These are phyloP conservation scores for Pecten maximus DNA, from an alignment of 2,888 invertebrate genomes.

Conservation along the genomic window DNA sequence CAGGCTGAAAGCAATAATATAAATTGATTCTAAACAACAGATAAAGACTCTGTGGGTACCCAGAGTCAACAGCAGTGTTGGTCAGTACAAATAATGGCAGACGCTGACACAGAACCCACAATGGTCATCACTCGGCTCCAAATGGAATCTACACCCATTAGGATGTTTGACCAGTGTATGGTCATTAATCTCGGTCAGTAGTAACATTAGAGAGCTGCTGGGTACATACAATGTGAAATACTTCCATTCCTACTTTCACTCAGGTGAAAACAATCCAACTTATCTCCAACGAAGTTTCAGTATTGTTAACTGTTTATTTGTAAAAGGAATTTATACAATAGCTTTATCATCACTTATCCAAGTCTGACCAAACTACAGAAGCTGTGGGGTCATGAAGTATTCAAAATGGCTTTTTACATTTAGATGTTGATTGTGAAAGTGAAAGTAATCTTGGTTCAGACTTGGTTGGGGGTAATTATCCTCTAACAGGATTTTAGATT, in stretches of 20 bases:
- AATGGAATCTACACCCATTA: conserved; percentile 26
- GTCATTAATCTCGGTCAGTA: not conserved
- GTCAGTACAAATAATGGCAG: conserved; percentile 16
- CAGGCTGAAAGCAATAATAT: not conserved
- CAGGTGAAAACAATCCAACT: not conserved
- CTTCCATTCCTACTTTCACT: not conserved
- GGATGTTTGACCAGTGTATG: not conserved
- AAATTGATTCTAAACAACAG: conserved; percentile 6
- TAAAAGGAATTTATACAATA: not conserved
- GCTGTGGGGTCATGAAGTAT: not conserved
- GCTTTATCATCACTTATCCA: not conserved
- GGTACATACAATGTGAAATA: not conserved
- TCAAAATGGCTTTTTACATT: not conserved
- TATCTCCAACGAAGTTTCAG: not conserved
- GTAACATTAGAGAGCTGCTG: not conserved
- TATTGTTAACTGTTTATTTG: not conserved
- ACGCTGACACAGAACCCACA: not conserved
- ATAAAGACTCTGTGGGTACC: not conserved
- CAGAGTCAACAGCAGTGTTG: not conserved
- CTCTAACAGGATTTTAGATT: not conserved
- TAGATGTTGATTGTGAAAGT: not conserved
- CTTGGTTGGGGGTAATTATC: not conserved
- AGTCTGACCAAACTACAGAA: not conserved
- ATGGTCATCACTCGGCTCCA: not conserved
- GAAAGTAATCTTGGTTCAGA: not conserved